Conservation (phyloP, 2,797 vertebrate genomes). For the Clarias laeviceps region DNA sequence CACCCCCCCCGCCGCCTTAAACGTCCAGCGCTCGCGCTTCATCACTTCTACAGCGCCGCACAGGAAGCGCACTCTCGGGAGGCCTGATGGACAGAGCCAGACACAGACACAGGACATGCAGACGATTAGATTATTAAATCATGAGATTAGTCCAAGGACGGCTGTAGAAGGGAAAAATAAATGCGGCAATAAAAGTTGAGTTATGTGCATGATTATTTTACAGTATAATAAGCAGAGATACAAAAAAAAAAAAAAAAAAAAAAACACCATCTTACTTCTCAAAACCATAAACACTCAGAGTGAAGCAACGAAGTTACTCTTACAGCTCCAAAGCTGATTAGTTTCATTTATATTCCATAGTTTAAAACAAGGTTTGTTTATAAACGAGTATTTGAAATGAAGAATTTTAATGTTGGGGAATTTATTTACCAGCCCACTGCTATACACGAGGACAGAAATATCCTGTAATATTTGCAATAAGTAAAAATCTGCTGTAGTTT, state of each 20-base stretch:
- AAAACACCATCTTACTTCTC: too few relatives aligned
- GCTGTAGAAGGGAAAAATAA: neutral
- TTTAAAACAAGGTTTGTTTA: too few relatives aligned
- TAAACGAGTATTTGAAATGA: too few relatives aligned
- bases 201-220: neutral
- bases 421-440: too few relatives aligned
- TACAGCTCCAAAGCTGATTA: neutral
- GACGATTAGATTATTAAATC: neutral
- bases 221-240: neutral
- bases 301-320: neutral
- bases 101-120: slow-evolving; percentile 2
- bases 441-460: too few relatives aligned
- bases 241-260: neutral
- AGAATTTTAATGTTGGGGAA: too few relatives aligned
- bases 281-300: neutral
- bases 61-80: slow-evolving; percentile 88
- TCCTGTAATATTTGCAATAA: too few relatives aligned
- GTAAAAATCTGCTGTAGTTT: too few relatives aligned
- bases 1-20: slow-evolving; percentile 81
- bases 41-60: slow-evolving; percentile 84
- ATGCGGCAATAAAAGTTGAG: neutral
- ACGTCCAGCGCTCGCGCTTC: slow-evolving; percentile 85
- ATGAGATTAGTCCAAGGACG: neutral
- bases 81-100: slow-evolving; percentile 69
- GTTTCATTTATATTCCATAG: neutral